These are phyloP conservation scores for Tholera decimalis DNA, from an alignment of 2,888 invertebrate genomes.

Conservation along the genomic window DNA sequence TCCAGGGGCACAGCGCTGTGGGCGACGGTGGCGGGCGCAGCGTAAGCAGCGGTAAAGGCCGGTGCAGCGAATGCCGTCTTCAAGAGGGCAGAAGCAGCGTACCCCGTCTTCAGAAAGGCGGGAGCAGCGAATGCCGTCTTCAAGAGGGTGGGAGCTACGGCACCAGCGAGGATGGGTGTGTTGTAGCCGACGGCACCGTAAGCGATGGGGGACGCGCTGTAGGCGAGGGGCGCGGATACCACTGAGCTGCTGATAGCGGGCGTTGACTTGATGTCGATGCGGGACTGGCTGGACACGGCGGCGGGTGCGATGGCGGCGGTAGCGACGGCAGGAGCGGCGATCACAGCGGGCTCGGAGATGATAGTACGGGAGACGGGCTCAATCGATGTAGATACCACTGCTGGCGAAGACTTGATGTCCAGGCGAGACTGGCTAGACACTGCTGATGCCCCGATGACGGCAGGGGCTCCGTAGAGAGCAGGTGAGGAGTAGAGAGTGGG, in stretches of 20 bases:
- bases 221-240: slow-evolving; percentile 71
- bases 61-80: slow-evolving; percentile 61
- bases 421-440: slow-evolving; percentile 74
- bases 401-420: slow-evolving; percentile 80
- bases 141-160: slow-evolving; percentile 47
- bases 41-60: slow-evolving; percentile 55
- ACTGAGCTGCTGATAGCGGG: slow-evolving; percentile 81
- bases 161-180: slow-evolving; percentile 63
- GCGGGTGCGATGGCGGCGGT: slow-evolving; percentile 71
- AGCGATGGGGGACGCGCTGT: slow-evolving; percentile 73
- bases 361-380: slow-evolving; percentile 60
- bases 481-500: slow-evolving; percentile 58
- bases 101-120: slow-evolving; percentile 41
- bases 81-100: slow-evolving; percentile 47
- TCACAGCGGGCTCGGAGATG: slow-evolving; percentile 62
- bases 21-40: slow-evolving; percentile 66
- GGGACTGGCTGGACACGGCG: slow-evolving; percentile 82
- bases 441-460: slow-evolving; percentile 57
- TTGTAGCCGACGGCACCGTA: slow-evolving; percentile 71
- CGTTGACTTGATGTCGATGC: slow-evolving; percentile 81
- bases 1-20: slow-evolving; percentile 80
- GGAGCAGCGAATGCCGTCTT: slow-evolving; percentile 58
- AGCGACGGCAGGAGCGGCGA: slow-evolving; percentile 65
- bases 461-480: slow-evolving; percentile 63
- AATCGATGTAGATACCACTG: slow-evolving; percentile 73